Conservation (phyloP, 2,797 vertebrate genomes). For the Tokudaia tokunoshimensis region DNA sequence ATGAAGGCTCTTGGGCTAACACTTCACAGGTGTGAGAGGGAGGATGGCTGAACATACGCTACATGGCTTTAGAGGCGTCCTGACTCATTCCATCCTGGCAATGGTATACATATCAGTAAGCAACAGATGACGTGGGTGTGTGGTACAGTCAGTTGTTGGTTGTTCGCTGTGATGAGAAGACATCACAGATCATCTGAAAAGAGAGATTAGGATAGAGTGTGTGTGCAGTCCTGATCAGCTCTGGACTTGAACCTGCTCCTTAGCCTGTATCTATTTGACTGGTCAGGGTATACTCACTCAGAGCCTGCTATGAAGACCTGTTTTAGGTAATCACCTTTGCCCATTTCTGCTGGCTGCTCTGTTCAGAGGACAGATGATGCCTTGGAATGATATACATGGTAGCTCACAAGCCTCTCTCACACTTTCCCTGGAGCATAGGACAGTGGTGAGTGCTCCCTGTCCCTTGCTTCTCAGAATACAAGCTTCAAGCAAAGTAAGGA, state of each 20-base stretch:
- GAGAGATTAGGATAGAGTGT: not conserved
- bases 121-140: not conserved
- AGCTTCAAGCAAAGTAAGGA: slow-evolving; percentile 43
- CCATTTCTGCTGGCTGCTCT: slow-evolving; percentile 18
- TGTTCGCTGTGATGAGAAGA: slow-evolving; percentile 25
- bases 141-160: slow-evolving; percentile 3
- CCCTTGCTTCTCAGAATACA: slow-evolving; percentile 50
- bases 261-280: not conserved
- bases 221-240: not conserved
- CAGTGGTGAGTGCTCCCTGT: not conserved
- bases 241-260: not conserved
- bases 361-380: slow-evolving; percentile 29
- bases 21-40: not conserved
- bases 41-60: not conserved
- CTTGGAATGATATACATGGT: not conserved
- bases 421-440: not conserved
- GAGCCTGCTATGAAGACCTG: not conserved
- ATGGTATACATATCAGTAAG: not conserved
- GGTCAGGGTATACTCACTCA: not conserved
- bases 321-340: not conserved
- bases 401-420: not conserved
- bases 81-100: not conserved
- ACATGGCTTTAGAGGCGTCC: not conserved
- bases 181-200: not conserved
- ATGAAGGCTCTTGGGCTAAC: slow-evolving; percentile 31